Base-by-base conservation (phyloP, 1,140 invertebrate species). In the Whitmania pigra region DNA sequence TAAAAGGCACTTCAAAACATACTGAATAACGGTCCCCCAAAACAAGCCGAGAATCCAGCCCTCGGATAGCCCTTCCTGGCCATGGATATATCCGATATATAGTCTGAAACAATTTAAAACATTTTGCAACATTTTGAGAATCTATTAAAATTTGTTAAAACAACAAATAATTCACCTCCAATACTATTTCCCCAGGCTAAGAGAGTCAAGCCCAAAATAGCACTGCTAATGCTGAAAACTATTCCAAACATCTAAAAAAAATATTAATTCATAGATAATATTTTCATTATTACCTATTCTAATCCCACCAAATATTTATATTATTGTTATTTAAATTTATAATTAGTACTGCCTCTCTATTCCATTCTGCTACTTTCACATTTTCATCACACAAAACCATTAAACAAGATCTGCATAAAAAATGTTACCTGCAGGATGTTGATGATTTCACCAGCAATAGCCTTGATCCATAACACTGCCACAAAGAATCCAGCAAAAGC, bases 131-230 rank as follows among this genome's bases (percentile, higher is more conserved):
- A 29, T 27, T 27, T 71, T 7, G 11, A 36, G 31, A 2, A 2
- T 36, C 11, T 13, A 57, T 22, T 75, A 0, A 67, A 20, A 25
- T 31, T 5, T 15, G 49, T 20, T 22, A 71, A 6, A 63, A 18
- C 36, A 29, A 17, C 54, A 63, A 55, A 29, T 40, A 6, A 18
- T 69, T 17, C n/a, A 70, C 17, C 87, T 75, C 87, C 86, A 70
- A 89, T 81, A 78, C 86, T 87, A 79, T 89, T 89, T 40, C 87
- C 87, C 88, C 87, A 89, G 0, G 88, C 87, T 22, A 89, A 82
- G 40, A 89, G 82, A 20, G 87, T 88, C 60, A 89, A 82, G 43
- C 88, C 88, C 18, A 89, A 80, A 79, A 88, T 87, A 57, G 86
- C 84, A 77, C 87, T 84, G 75, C 86, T 87, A 69, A 88, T 84